Evolutionary conservation across 2,888 invertebrate genomes (phyloP).

Genomic region (Tenthredo distinguenda): DNA sequence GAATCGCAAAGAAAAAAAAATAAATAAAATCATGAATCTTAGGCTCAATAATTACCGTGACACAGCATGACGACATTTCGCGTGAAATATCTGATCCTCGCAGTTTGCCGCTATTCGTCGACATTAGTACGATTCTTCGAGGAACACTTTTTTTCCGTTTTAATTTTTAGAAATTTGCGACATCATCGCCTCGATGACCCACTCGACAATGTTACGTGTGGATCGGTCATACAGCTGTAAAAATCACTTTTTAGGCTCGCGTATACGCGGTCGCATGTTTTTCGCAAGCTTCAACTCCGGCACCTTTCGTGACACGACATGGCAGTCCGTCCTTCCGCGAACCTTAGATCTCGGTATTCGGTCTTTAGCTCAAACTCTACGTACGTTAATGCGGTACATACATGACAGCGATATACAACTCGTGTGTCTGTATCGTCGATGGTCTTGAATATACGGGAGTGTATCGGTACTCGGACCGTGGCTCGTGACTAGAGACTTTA

Average conservation of each 20-base stretch:
- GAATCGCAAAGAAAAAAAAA: not conserved
- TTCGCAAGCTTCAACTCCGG: slow-evolving; percentile 68
- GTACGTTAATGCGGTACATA: not conserved
- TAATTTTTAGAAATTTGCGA: not conserved
- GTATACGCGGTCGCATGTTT: slow-evolving; percentile 70
- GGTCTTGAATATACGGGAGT: not conserved
- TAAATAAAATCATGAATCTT: not conserved
- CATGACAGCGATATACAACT: not conserved
- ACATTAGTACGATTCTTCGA: not conserved
- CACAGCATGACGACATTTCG: not conserved
- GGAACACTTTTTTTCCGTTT: not conserved
- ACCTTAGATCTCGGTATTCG: slow-evolving; percentile 65
- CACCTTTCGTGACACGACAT: slow-evolving; percentile 75
- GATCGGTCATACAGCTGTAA: slow-evolving; percentile 9
- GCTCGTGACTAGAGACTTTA: slow-evolving; percentile 67
- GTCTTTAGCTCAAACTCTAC: not conserved
- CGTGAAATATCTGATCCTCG: not conserved
- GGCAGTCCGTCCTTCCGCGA: slow-evolving; percentile 72
- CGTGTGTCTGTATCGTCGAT: slow-evolving; percentile 3
- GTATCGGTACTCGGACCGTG: slow-evolving; percentile 43
- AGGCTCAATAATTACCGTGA: not conserved
- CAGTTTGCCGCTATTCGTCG: not conserved
- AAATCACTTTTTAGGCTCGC: slow-evolving; percentile 63
- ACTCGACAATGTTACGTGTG: not conserved
- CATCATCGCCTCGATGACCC: slow-evolving; percentile 17